Evolutionary conservation across 1,140 invertebrate species (phyloP), one percentile per base, ranked within the genome.

Genomic region (Caenorhabditis latens): DNA sequence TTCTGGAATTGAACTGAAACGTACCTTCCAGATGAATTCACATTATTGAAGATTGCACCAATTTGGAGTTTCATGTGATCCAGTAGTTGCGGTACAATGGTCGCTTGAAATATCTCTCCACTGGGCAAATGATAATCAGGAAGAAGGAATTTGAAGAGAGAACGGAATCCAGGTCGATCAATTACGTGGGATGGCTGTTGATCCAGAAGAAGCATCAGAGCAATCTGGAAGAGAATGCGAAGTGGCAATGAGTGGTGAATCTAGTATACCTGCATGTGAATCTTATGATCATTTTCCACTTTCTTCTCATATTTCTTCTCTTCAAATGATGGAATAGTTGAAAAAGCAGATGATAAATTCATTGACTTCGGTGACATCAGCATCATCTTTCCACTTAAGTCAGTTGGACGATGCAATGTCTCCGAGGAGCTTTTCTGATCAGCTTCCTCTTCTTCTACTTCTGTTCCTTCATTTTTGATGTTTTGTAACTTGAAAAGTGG

Each of bases 171-270:
- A 16, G 65, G 75, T 55, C 86, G 67, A 84, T 89, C 86, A 32
- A 89, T 88, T 46, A 89, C 8, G 8, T 61, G 58, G 43, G 87
- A 83, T 14, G 83, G 84, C 13, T 84, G 61, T 46, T 84, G 83
- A 67, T 89, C 88, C 13, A 89, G 65, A 9, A 89, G 43, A 53
- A 89, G 88, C 88, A 89, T 89, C 42, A 89, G 58, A 43, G 88
- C 88, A 48, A 89, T 88, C 86, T 89, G 85, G 71, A 86, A 58
- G 19, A 32, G 19, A 65, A 57, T 58, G 21, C 2, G 13, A 50
- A 21, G 21, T 75, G n/a, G 4, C 43, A n/a, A n/a, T n/a, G n/a
- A n/a, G n/a, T n/a, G n/a, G 48, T 1, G 32, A 86, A 32, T 9
- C 24, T 19, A 21, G n/a, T 5, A 4, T 6, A 84, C 83, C 83